Percentiles rank a stretch among this genome's conserved stretches.
Evolutionary conservation across 2,888 invertebrate genomes (phyloP).

Genomic region (Tinea pellionella): DNA sequence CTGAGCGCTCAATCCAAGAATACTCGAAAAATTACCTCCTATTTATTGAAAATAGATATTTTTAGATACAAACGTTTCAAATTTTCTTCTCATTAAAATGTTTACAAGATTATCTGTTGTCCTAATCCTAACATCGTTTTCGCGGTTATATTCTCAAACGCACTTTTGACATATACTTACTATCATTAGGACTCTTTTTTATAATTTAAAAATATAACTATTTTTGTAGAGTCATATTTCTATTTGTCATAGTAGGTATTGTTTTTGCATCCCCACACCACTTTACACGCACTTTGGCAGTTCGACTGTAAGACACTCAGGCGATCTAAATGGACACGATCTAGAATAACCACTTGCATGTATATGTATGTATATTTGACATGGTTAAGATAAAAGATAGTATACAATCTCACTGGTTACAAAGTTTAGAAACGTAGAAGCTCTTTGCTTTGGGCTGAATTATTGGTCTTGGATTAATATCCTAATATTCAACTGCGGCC

Average conservation of each 20-base stretch:
- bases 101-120: constrained; percentile 3
- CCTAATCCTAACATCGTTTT: constrained; percentile 1
- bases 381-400: background rate
- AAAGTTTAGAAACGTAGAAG: constrained; percentile 7
- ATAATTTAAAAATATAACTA: constrained; percentile 58
- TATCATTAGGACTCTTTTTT: background rate
- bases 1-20: constrained; percentile 14
- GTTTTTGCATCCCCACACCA: constrained; percentile 36
- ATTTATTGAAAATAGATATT: constrained; percentile 55
- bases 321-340: constrained; percentile 8
- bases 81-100: constrained; percentile 1
- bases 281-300: constrained; percentile 6
- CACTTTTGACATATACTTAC: background rate
- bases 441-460: constrained; percentile 9
- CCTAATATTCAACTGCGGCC: background rate
- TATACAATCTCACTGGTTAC: constrained; percentile 1
- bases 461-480: background rate
- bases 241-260: constrained; percentile 59
- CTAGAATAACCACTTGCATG: background rate
- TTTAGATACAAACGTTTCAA: constrained; percentile 47
- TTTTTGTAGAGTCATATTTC: constrained; percentile 67
- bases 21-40: constrained; percentile 38
- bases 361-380: constrained; percentile 9
- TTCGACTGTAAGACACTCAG: constrained; percentile 1
- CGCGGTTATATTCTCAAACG: background rate